phyloP scores from a whole-genome alignment of 2,113 vertebrate genomes.

The Callocephalon fimbriatum region DNA sequence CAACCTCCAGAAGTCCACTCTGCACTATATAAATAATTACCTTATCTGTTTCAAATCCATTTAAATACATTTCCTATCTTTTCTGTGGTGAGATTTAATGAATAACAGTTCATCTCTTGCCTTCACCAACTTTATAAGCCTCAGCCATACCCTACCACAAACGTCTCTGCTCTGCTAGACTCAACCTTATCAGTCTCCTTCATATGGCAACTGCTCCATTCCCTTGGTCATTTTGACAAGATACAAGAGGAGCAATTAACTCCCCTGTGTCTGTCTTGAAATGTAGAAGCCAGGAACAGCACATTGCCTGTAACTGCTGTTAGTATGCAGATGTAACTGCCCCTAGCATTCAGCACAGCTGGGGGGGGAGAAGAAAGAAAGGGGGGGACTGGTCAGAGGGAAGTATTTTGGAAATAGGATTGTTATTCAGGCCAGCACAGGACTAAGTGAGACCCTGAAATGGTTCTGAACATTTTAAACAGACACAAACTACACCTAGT shows the following conservation, averaged over 20 bases:
- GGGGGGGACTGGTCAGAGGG: not conserved
- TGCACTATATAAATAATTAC: not conserved
- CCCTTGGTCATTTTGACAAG: not conserved
- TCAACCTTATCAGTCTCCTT: not conserved
- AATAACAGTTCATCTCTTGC: not conserved
- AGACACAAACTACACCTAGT: not conserved
- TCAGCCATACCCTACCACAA: not conserved
- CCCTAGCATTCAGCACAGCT: not conserved
- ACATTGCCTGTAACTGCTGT: not conserved
- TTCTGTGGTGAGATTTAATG: not conserved
- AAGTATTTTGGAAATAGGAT: not conserved
- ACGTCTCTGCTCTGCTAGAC: not conserved
- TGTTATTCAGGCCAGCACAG: not conserved
- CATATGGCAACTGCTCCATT: not conserved
- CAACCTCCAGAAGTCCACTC: not conserved
- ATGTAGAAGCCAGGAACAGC: not conserved
- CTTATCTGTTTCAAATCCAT: not conserved
- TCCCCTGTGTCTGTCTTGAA: not conserved
- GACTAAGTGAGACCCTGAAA: not conserved
- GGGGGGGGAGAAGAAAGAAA: accelerated
- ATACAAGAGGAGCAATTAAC: not conserved
- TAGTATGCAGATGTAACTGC: not conserved
- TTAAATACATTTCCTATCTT: not conserved
- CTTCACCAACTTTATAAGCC: not conserved
- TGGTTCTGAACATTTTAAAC: not conserved